Evolutionary conservation across 2,888 invertebrate genomes (phyloP).

Genomic region (Corythucha ciliata): DNA sequence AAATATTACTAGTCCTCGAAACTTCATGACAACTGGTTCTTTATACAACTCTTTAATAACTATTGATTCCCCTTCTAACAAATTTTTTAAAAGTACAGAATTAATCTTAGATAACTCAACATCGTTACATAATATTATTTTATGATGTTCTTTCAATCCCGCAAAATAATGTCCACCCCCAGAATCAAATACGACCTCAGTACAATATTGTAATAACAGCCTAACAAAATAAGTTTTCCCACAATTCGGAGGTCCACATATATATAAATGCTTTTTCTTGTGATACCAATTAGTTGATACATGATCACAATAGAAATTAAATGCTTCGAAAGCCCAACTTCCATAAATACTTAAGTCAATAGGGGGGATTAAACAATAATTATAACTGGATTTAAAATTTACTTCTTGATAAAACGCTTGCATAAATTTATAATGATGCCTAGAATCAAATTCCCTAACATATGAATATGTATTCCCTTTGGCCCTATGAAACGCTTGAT

Average conservation of each 20-base stretch:
- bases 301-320: not conserved
- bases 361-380: too few relatives aligned
- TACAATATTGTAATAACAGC: not conserved
- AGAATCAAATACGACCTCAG: not conserved
- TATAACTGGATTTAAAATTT: too few relatives aligned
- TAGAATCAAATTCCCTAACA: too few relatives aligned
- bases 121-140: not conserved
- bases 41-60: not conserved
- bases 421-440: too few relatives aligned
- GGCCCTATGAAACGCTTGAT: too few relatives aligned
- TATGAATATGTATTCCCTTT: too few relatives aligned
- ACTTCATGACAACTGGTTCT: not conserved
- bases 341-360: too few relatives aligned
- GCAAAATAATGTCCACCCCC: not conserved
- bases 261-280: conserved; percentile 4
- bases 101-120: not conserved
- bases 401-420: too few relatives aligned
- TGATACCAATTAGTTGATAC: conserved; percentile 1
- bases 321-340: not conserved
- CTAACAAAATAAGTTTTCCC: not conserved
- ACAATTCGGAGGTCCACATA: not conserved
- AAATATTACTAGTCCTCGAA: not conserved
- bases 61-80: not conserved
- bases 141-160: not conserved
- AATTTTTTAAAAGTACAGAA: not conserved